Base-by-base conservation (phyloP, 1,140 invertebrate species). In the Apocrypta bakeri region DNA sequence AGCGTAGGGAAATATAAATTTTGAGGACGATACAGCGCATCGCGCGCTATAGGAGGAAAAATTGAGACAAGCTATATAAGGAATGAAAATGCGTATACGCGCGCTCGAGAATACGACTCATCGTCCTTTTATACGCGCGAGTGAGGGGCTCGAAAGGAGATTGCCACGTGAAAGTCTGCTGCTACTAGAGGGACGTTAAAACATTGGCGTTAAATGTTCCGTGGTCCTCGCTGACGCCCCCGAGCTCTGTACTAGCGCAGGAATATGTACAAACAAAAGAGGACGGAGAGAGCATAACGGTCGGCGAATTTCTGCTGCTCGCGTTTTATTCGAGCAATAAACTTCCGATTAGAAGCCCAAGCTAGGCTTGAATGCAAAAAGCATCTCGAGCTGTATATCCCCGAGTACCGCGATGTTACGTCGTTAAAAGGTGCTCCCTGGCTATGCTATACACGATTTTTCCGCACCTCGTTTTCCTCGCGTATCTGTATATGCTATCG, bases 221-320 rank as follows among this genome's bases (percentile, higher is more conserved):
- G 76, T 79, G 81, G 61, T 48, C 40, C 27, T 74, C 37, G 68
- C 31, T 25, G 64, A 27, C 27, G 64, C 24, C 25, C 24, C 63
- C 24, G 68, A 31, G 68, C 68, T 29, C 25, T 66, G 7, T 56
- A 17, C 21, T 3, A 79, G 56, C 48, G 61, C 61, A 37, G 33
- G 48, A 78, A 78, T 72, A 33, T 61, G 17, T 56, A 29, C 6
- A 77, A 33, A 42, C 24, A 82, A 66, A n/a, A 79, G 77, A 25
- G 81, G 2, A 2, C 3, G 9, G 33, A 37, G 33, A 37, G 79
- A 71, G 84, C 73, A 68, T 48, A 83, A 71, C 74, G 61, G 42
- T 42, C 76, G 84, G 82, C 27, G 76, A 85, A 87, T 87, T 85
- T 84, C 25, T 66, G 56, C 77, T n/a, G 37, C 75, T 31, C 56